These are phyloP conservation scores for Pollenia amentaria DNA, from an alignment of 2,888 invertebrate species.

Conservation along the genomic window DNA sequence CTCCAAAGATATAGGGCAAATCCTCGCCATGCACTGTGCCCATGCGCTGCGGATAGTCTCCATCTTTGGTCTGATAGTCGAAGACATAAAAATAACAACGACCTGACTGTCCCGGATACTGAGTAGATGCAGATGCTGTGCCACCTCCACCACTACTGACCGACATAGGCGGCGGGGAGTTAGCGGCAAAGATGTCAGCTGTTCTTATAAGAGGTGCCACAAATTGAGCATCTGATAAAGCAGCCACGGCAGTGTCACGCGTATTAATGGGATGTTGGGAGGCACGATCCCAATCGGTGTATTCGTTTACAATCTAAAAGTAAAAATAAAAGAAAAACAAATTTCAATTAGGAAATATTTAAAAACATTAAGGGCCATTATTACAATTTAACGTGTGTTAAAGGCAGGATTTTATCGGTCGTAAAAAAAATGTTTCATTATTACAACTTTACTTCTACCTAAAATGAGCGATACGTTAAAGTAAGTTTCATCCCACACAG, in stretches of 20 bases:
- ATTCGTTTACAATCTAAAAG: slow-evolving; percentile 91
- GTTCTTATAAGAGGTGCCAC: slow-evolving; percentile 95
- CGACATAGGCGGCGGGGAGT: slow-evolving; percentile 84
- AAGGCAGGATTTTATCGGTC: too few species aligned
- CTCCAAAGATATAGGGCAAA: slow-evolving; percentile 95
- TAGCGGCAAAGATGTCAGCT: slow-evolving; percentile 91
- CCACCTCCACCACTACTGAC: slow-evolving; percentile 72
- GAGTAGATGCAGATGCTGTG: slow-evolving; percentile 79
- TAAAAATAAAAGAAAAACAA: slow-evolving; percentile 32
- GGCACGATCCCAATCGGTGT: slow-evolving; percentile 98
- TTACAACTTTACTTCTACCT: too few species aligned
- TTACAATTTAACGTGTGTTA: too few species aligned
- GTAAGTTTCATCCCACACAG: too few species aligned
- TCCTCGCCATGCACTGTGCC: slow-evolving; percentile 97
- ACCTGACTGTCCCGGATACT: slow-evolving; percentile 84
- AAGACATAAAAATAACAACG: slow-evolving; percentile 96
- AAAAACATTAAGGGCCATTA: not conserved
- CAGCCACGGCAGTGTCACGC: slow-evolving; percentile 94
- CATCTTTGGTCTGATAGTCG: slow-evolving; percentile 95
- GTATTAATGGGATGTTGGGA: slow-evolving; percentile 95
- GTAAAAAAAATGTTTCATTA: too few species aligned
- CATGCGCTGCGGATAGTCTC: slow-evolving; percentile 95
- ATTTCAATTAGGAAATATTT: not conserved
- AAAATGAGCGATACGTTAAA: too few species aligned
- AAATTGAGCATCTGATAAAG: slow-evolving; percentile 96